Evolutionary conservation across 2,888 invertebrate genomes (phyloP), one percentile per base, ranked within the genome.

Genomic region (Torymus tubicola): DNA sequence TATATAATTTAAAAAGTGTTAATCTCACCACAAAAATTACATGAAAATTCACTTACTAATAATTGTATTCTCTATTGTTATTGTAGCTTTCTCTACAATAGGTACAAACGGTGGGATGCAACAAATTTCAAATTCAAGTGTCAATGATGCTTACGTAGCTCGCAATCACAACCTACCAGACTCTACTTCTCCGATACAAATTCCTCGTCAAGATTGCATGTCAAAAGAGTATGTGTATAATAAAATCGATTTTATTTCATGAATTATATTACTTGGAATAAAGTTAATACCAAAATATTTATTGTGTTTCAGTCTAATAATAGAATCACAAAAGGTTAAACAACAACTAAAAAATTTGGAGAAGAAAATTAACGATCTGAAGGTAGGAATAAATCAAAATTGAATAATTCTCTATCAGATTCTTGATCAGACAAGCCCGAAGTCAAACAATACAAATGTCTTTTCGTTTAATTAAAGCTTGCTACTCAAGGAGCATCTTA

Each of bases 291-390:
- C 31, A 31, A 65, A 67, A 50, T 16, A 21, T 3, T 10, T 58
- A 50, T 67, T 21, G 18, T 42, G 14, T 42, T 42, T 63, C 83
- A 92, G 91, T 80, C 88, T 93, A 68, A 89, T 93, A 53, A 92
- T 92, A 18, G 94, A 94, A 87, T 93, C 93, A 50, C 93, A 93
- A 83, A 92, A 93, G 83, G 93, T 94, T 68, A 93, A 93, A 86
- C 91, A 93, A 81, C 93, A 94, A 86, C 87, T 94, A 67, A 92
- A 92, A 73, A 92, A 92, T 86, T 90, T 94, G 78, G 94, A 94
- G 83, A 93, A 93, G 83, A 93, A 94, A 87, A 92, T 94, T 57
- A 93, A 93, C 84, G 93, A 93, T 87, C 90, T 94, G 82, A 93
- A 93, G 89, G 91, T 92, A 86, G 80, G 72, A 57, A 63, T 42